Base-by-base conservation (phyloP, 2,888 invertebrate genomes). In the Andrena chrysosceles region DNA sequence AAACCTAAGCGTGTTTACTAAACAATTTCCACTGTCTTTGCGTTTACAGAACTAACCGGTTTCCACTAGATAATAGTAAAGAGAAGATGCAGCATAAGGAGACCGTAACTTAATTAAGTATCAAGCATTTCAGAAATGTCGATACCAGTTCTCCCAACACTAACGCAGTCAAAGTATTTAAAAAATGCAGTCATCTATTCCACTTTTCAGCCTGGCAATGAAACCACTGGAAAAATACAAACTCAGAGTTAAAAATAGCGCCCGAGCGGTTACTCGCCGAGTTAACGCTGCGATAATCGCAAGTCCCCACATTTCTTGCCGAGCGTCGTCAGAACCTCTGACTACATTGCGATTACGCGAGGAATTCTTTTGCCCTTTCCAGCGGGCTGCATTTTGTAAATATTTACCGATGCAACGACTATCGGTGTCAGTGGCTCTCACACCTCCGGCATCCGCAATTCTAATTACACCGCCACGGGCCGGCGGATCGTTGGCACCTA, bases 401-500 rank as follows among this genome's bases (percentile, higher is more conserved):
- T 54, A 33, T 72, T 62, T 77, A 35, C 48, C 62, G 48, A 13
- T 10, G 23, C 16, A n/a, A 62, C 10, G 35, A 29, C 35, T n/a
- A 77, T 77, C 70, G 42, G 42, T 67, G 31, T 48, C 48, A 64
- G 33, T 52, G 48, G 52, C 26, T 67, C 70, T 64, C 33, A 26
- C 62, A 23, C 29, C 29, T 54, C 1, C n/a, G 35, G 42, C 42
- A 77, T 56, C 26, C 71, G 16, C 35, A 48, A 10, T 49, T 68
- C 52, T 10, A 42, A 71, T 82, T 72, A 54, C 75, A 42, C 35
- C 35, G 52, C 31, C 10, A 26, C 52, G 29, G 48, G 42, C 67
- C 64, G 77, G 75, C 33, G 54, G 59, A 56, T 31, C 49, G 49
- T 74, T 86, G 86, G 78, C 77, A 73, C 64, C 70, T 7, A 76